Evolutionary conservation across 2,888 invertebrate species (phyloP).

Genomic region (Idaea straminata): DNA sequence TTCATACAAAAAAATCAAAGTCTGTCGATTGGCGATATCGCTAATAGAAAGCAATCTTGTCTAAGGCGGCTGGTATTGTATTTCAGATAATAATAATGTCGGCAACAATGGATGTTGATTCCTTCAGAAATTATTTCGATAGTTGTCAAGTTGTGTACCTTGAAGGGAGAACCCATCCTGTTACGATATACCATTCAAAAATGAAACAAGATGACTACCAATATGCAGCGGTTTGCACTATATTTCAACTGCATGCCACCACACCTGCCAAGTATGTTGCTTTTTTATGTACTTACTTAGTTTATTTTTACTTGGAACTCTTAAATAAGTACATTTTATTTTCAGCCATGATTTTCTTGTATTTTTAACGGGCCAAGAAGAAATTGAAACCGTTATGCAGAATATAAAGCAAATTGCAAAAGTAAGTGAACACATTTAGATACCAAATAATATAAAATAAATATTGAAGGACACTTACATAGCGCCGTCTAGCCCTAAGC

Average conservation of each 20-base stretch:
- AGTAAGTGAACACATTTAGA: conserved; percentile 54
- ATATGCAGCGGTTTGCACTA: conserved; percentile 89
- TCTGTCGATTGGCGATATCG: too few species aligned
- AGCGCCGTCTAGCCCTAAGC: too few species aligned
- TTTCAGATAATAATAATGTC: conserved; percentile 92
- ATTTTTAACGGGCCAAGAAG: conserved; percentile 97
- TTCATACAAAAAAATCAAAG: too few species aligned
- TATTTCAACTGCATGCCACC: conserved; percentile 93
- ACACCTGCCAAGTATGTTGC: conserved; percentile 88
- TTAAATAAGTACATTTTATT: conserved; percentile 29
- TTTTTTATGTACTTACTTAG: background rate
- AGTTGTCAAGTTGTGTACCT: conserved; percentile 92
- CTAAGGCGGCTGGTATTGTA: background rate
- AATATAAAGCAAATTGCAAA: conserved; percentile 87
- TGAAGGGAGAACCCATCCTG: conserved; percentile 92
- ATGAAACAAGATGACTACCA: conserved; percentile 90
- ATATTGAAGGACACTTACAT: conserved; percentile 3
- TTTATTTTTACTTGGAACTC: background rate
- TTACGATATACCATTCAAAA: conserved; percentile 86
- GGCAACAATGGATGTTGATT: conserved; percentile 97
- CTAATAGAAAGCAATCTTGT: too few species aligned
- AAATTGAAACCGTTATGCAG: conserved; percentile 92
- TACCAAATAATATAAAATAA: background rate
- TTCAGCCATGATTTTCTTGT: conserved; percentile 93
- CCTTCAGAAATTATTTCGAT: conserved; percentile 94